Evolutionary conservation across 2,113 vertebrate species (phyloP), one percentile per base, ranked within the genome.

Genomic region (Muscicapa adusta): DNA sequence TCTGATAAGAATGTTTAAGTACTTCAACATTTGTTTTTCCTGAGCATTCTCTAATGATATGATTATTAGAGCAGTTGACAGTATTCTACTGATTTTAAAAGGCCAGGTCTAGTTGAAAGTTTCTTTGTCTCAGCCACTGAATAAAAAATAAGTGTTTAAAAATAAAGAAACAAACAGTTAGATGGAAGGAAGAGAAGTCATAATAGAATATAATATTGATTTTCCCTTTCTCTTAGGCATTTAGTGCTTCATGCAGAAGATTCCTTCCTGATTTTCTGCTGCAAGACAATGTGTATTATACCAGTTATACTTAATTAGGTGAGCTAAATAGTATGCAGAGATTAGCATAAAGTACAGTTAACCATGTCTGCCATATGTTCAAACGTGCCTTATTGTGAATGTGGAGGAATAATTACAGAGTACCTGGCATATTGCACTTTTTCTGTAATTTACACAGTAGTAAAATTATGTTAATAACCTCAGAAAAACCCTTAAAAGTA

Each of bases 301-400:
- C 24, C 48, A 56, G 25, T 33, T 73, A 88, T n/a, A 89, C 70
- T 94, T 97, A 96, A 97, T 94, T 92, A 97, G 75, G 58, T 94
- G 75, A 95, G 65, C 48, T 78, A 96, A 95, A 94, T 15, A 85
- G 57, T 95, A 85, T 62, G 77, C 31, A 80, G 43, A 96, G 56
- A 94, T 95, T 97, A 97, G 61, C 87, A 89, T 94, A 86, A 95
- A 89, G 78, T 75, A 92, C 53, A 91, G 67, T 74, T 96, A 97
- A 94, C 70, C 82, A 70, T 61, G 80, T 85, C 60, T 95, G 54
- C 89, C 70, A 91, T 92, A 95, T 93, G 88, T 62, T 90, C 89
- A 88, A 2, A 68, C 85, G 71, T 86, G 34, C 81, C 94, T 94
- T 96, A 88, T 54, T 91, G 47, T 89, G 72, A 84, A 67, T 89